Evolutionary conservation across 2,888 invertebrate genomes (phyloP).

Genomic region (Euclidia mi): DNA sequence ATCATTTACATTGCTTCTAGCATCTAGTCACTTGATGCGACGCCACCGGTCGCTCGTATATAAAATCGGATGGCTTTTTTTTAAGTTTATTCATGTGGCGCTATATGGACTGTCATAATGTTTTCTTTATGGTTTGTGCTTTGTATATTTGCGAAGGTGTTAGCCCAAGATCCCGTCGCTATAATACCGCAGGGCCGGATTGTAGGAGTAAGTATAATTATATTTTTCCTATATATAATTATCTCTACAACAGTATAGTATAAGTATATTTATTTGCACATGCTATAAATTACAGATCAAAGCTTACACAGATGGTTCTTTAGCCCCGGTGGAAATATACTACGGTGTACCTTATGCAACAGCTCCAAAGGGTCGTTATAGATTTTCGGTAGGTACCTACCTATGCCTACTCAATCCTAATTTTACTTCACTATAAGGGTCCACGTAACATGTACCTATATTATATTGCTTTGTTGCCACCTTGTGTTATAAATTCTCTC

Average conservation of each 20-base stretch:
- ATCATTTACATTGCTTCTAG: conserved; percentile 63
- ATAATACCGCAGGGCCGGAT: conserved; percentile 90
- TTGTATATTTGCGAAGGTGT: conserved; percentile 37
- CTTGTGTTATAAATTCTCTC: too few relatives aligned
- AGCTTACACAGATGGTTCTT: conserved; percentile 91
- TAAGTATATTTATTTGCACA: neutral
- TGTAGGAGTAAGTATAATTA: conserved; percentile 89
- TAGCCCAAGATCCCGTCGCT: conserved; percentile 86
- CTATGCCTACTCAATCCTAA: too few relatives aligned
- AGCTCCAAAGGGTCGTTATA: conserved; percentile 92
- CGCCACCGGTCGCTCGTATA: neutral
- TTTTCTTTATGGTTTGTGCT: conserved; percentile 41
- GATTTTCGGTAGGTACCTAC: conserved; percentile 93
- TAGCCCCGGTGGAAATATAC: conserved; percentile 92
- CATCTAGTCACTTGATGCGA: conserved; percentile 33
- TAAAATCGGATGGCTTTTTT: neutral
- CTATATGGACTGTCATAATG: conserved; percentile 28
- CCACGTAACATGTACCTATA: too few relatives aligned
- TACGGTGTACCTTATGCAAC: conserved; percentile 95
- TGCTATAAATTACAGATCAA: conserved; percentile 88
- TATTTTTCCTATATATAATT: too few relatives aligned
- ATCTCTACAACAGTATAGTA: neutral
- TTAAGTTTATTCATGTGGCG: neutral
- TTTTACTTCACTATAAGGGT: too few relatives aligned
- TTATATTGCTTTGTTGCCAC: too few relatives aligned